phyloP scores from a whole-genome alignment of 2,888 invertebrate species.

The Neoaliturus tenellus region DNA sequence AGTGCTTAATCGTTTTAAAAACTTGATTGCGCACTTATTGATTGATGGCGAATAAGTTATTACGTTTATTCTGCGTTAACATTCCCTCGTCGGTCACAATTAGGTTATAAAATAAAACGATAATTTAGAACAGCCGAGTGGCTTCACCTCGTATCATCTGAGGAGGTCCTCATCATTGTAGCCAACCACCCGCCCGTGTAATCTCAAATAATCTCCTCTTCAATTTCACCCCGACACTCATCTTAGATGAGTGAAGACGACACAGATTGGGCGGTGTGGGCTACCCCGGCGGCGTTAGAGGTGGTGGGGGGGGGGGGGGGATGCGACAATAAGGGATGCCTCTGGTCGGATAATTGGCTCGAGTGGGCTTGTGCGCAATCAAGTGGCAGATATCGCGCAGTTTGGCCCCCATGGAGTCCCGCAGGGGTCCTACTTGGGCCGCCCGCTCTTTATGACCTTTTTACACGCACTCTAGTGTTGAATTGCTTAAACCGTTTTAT shows the following conservation, averaged over 20 bases:
- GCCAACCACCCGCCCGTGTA: background rate
- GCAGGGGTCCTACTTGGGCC: background rate
- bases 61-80: too few species aligned
- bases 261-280: conserved; percentile 7
- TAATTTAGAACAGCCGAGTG: too few species aligned
- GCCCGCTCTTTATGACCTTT: too few species aligned
- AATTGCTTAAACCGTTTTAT: too few species aligned
- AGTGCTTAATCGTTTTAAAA: too few species aligned
- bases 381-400: conserved; percentile 36
- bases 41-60: too few species aligned
- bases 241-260: conserved; percentile 36
- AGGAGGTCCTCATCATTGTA: too few species aligned
- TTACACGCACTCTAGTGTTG: too few species aligned
- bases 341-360: conserved; percentile 17
- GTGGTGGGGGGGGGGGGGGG: background rate
- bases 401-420: background rate
- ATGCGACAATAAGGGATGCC: conserved; percentile 12
- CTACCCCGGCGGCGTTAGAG: background rate
- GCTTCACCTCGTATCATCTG: too few species aligned
- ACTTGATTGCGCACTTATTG: too few species aligned
- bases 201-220: background rate
- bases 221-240: background rate
- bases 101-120: too few species aligned
- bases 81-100: too few species aligned
- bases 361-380: conserved; percentile 24